Conservation (phyloP, 2,888 invertebrate genomes). For the Pemphredon lugubris region DNA sequence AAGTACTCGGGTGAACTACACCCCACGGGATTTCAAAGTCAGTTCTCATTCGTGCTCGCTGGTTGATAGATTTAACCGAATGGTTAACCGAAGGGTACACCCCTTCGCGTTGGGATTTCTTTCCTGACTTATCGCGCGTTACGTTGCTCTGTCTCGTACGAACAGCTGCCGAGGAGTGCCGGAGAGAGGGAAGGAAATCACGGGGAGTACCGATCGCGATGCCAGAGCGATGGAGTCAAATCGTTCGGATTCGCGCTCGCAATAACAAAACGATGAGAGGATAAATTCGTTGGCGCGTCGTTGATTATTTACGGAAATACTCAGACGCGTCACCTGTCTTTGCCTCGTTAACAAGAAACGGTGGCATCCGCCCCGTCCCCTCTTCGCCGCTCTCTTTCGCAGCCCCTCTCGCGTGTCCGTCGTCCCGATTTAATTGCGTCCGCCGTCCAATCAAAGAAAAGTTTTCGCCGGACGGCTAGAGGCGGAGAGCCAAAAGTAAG, state of each 20-base stretch:
- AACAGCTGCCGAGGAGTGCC: background rate
- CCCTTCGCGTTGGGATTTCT: background rate
- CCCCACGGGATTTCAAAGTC: background rate
- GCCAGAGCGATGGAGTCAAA: no score
- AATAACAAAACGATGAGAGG: no score
- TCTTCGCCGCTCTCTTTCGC: no score
- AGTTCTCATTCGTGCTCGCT: background rate
- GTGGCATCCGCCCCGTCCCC: slow-evolving; percentile 7
- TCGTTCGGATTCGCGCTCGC: no score
- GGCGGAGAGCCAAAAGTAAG: slow-evolving; percentile 11
- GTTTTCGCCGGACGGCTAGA: slow-evolving; percentile 47
- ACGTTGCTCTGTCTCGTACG: background rate
- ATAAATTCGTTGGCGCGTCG: background rate
- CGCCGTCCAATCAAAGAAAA: slow-evolving; percentile 62
- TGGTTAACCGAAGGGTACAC: background rate
- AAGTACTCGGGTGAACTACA: slow-evolving; percentile 12
- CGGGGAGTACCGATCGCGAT: no score
- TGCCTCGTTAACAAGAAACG: slow-evolving; percentile 44
- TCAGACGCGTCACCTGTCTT: slow-evolving; percentile 22
- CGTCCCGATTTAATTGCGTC: slow-evolving; percentile 63
- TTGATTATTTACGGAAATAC: slow-evolving; percentile 8
- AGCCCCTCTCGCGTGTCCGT: slow-evolving; percentile 54
- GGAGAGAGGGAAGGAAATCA: no score
- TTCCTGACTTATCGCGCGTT: background rate
- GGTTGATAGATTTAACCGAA: background rate